Base-by-base conservation (phyloP, 37 sponge, comb jelly and placozoan species). In the Aphrocallistes beatrix region DNA sequence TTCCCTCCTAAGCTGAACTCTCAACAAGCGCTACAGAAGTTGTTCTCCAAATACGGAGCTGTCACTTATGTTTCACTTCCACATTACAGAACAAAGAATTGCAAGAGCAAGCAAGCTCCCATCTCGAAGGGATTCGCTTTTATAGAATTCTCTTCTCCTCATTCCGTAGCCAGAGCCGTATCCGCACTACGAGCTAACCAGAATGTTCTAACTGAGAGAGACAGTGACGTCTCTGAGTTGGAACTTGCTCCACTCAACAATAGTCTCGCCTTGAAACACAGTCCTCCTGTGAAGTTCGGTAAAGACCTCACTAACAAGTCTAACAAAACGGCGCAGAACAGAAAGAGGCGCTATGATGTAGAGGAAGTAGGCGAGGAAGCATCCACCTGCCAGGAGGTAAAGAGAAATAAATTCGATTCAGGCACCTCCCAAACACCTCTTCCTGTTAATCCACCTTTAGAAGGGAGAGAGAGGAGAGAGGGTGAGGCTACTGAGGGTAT, bases 241-340 rank as follows among this genome's bases (percentile, higher is more conserved):
- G n/a, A n/a, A n/a, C n/a, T n/a, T n/a, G n/a, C n/a, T n/a, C n/a
- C n/a, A n/a, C n/a, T n/a, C n/a, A n/a, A n/a, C n/a, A n/a, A n/a
- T n/a, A n/a, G n/a, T n/a, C n/a, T n/a, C n/a, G n/a, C n/a, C n/a
- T n/a, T n/a, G n/a, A n/a, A n/a, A n/a, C n/a, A 60, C 1, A 60
- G 3, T 3, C 3, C 3, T 60, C 75, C 34, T 3, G n/a, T 28
- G 1, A 60, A 60, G n/a, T 60, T 60, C 34, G 75, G 75, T 60
- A 60, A 60, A 60, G 75, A 60, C 34, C 75, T 60, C 25, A 60
- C 75, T 30, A 60, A 60, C n/a, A 60, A 60, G 34, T 60, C 75
- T 32, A 60, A 60, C 34, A 3, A 21, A 6, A 25, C 75, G 10
- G 75, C 10, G 3, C 10, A 19, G 75, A 60, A 60, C n/a, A 60